Conservation (phyloP, 92 coral and sea anemone species). For the Actinostola sp. region DNA sequence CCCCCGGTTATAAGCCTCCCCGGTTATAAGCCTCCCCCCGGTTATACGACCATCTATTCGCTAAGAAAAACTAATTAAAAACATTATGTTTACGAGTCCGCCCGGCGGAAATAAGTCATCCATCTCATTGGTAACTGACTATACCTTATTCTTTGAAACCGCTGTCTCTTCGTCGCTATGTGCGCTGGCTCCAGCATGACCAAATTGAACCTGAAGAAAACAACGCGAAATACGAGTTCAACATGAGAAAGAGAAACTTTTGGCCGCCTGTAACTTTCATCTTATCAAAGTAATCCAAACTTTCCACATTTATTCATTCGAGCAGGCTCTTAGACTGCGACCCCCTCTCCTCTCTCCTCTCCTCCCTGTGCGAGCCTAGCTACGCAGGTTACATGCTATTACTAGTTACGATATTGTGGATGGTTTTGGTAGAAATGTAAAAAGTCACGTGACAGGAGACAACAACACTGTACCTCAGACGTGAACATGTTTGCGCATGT, state of each 20-base stretch:
- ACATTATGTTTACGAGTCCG: background rate
- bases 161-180: slow-evolving; percentile 95
- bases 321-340: too few species aligned
- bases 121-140: background rate
- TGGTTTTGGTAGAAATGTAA: background rate
- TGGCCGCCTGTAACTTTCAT: too few species aligned
- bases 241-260: background rate
- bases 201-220: slow-evolving; percentile 86
- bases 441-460: too few species aligned
- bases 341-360: too few species aligned
- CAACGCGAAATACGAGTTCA: background rate
- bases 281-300: too few species aligned
- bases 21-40: too few species aligned
- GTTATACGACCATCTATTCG: background rate
- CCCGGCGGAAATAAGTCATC: background rate
- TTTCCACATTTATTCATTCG: too few species aligned
- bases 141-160: slow-evolving; percentile 86
- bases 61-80: background rate
- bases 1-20: too few species aligned
- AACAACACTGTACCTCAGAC: slow-evolving; percentile 77
- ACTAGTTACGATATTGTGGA: too few species aligned
- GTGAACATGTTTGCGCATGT: slow-evolving; percentile 98
- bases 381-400: too few species aligned
- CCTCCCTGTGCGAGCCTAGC: too few species aligned
- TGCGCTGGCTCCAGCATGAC: slow-evolving; percentile 99